phyloP scores from a whole-genome alignment of 1,140 invertebrate genomes.

The Thaumetopoea pityocampa region DNA sequence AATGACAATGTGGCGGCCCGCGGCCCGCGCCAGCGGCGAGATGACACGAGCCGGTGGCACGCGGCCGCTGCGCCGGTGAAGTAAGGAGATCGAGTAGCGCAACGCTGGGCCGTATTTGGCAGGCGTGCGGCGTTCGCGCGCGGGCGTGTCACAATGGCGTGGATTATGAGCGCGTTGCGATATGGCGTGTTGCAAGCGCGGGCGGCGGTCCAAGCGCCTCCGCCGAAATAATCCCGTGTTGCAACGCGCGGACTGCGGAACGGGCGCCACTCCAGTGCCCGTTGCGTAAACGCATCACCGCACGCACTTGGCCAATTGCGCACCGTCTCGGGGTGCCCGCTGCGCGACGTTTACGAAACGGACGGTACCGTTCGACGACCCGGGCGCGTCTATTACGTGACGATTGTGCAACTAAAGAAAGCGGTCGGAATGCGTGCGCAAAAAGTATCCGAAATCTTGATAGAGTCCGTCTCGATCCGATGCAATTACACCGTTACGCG shows the following conservation, averaged over 20 bases:
- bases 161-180: slow-evolving; percentile 69
- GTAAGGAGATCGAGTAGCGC: slow-evolving; percentile 53
- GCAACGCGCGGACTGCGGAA: slow-evolving; percentile 63
- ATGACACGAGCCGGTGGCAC: slow-evolving; percentile 23
- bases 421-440: slow-evolving; percentile 51
- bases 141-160: slow-evolving; percentile 60
- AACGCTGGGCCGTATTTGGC: slow-evolving; percentile 53
- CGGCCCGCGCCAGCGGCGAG: slow-evolving; percentile 8
- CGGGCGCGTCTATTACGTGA: slow-evolving; percentile 45
- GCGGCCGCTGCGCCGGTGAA: slow-evolving; percentile 21
- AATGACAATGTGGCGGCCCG: slow-evolving; percentile 33
- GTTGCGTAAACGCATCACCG: slow-evolving; percentile 48
- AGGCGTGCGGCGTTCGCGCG: slow-evolving; percentile 39
- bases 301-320: slow-evolving; percentile 47
- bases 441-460: slow-evolving; percentile 58
- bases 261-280: slow-evolving; percentile 55
- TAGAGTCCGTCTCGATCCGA: slow-evolving; percentile 60
- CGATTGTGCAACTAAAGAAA: slow-evolving; percentile 65
- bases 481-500: slow-evolving; percentile 73
- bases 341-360: slow-evolving; percentile 40
- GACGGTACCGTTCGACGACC: slow-evolving; percentile 52
- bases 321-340: slow-evolving; percentile 26
- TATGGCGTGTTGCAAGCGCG: slow-evolving; percentile 70
- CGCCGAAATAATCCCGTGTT: slow-evolving; percentile 69
- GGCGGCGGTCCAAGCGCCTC: slow-evolving; percentile 65